Base-by-base conservation (phyloP, 2,113 vertebrate genomes). In the western clawed frog (Xenopus tropicalis) region DNA sequence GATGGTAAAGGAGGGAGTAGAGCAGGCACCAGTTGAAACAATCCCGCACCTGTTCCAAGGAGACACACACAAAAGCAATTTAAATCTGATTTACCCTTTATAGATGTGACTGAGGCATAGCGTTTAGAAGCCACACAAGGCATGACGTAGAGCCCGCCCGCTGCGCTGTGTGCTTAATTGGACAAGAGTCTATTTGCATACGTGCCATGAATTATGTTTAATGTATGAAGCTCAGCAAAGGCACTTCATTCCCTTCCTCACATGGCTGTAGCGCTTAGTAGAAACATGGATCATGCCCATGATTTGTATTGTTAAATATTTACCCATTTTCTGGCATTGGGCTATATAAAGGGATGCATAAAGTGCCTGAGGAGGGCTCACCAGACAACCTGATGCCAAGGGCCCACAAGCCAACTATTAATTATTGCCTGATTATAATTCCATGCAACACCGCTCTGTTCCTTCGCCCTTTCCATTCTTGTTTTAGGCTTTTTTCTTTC, bases 151-250 rank as follows among this genome's bases (percentile, higher is more conserved):
- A 65, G 68, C 64, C 65, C 72, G 64, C 72, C 43, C 56, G 59
- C 72, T 74, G 65, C 61, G 72, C 72, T 68, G 72, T 74, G 61
- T 74, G 65, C 65, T 65, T 74, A 74, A 74, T 74, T 74, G 72
- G 72, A 74, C 65, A 62, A 74, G 72, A 65, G 42, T 61, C 65
- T 57, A 74, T 74, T 74, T 74, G 72, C 72, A 74, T 74, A 25
- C 42, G 72, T 61, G 67, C 67, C 43, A 74, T 61, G 65, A 56
- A 20, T 74, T 25, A 74, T 74, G 65, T 74, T 74, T 74, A 68
- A 74, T 74, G 57, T 65, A 74, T 68, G 57, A 74, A 61, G 43
- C 65, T 52, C 72, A 68, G 72, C 72, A 74, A 74, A 65, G 42
- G 29, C 72, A 68, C 43, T 61, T 43, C 43, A 61, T 74, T 61